These are phyloP conservation scores for Listronotus oregonensis DNA, from an alignment of 1,140 invertebrate species.

Conservation along the genomic window DNA sequence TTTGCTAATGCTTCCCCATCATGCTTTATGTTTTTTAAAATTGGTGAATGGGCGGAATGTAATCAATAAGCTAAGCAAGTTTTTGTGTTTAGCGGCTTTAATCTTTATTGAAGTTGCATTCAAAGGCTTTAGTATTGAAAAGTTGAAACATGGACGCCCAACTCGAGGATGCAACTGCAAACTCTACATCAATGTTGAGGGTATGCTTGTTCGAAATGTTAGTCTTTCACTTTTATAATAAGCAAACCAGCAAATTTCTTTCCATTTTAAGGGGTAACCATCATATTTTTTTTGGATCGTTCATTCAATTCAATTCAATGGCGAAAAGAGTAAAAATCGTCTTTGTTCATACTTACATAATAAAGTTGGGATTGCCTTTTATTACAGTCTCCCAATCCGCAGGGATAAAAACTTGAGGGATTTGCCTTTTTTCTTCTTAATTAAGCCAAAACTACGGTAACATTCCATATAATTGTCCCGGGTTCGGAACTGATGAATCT, in stretches of 20 bases:
- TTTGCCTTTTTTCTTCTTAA: conserved; percentile 11
- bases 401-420: conserved; percentile 13
- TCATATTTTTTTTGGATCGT: conserved; percentile 15
- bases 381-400: conserved; percentile 6
- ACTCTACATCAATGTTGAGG: conserved; percentile 4
- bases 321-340: conserved; percentile 12
- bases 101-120: conserved; percentile 21
- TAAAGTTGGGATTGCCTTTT: conserved; percentile 1
- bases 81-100: not conserved
- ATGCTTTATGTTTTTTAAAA: conserved; percentile 17
- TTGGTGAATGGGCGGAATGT: not conserved
- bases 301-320: conserved; percentile 6
- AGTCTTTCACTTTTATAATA: conserved; percentile 10
- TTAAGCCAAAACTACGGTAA: conserved; percentile 11
- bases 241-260: conserved; percentile 5
- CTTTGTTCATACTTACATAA: conserved; percentile 7
- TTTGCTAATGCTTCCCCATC: conserved; percentile 4
- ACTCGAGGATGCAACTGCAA: not conserved
- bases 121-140: conserved; percentile 6
- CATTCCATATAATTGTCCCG: conserved; percentile 2
- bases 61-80: not conserved
- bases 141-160: conserved; percentile 5
- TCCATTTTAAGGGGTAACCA: not conserved
- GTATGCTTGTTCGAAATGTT: conserved; percentile 5
- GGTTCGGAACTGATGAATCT: conserved; percentile 11